Evolutionary conservation across 2,797 vertebrate genomes (phyloP).

Genomic region (Xyrichtys novacula): DNA sequence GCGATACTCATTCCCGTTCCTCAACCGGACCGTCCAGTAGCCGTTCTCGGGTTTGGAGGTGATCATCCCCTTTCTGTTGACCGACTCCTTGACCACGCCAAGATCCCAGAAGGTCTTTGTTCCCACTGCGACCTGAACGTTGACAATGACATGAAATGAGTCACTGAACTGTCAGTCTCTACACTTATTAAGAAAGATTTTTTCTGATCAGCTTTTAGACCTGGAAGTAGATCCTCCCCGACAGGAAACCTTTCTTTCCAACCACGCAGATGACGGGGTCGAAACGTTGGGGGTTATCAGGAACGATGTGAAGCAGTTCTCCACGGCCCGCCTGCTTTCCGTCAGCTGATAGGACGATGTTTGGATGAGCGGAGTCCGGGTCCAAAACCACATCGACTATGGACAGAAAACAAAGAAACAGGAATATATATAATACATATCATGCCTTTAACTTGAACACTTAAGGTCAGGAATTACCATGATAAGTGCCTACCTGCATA

Average conservation of each 20-base stretch:
- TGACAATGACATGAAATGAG: no score
- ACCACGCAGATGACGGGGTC: conserved; percentile 85
- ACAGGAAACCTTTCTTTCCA: conserved; percentile 75
- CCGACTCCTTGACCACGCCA: conserved; percentile 82
- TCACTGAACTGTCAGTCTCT: no score
- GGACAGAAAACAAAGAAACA: not conserved
- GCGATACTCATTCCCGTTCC: conserved; percentile 75
- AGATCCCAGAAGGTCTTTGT: conserved; percentile 86
- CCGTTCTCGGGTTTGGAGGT: conserved; percentile 81
- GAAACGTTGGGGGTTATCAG: conserved; percentile 81
- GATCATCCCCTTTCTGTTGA: conserved; percentile 85
- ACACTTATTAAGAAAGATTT: no score
- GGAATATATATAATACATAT: no score
- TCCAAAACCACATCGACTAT: conserved; percentile 85
- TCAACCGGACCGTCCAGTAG: conserved; percentile 81
- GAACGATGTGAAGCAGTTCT: conserved; percentile 69
- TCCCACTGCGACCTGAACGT: conserved; percentile 79
- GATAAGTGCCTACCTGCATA: conserved; percentile 78
- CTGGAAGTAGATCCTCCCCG: conserved; percentile 85
- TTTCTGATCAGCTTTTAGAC: no score
- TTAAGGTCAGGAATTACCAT: no score
- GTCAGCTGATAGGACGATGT: conserved; percentile 83
- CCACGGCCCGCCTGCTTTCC: conserved; percentile 78
- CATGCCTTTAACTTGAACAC: no score
- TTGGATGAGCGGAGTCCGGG: conserved; percentile 81